Base-by-base conservation (phyloP, 2,113 vertebrate genomes). In the Rhadina sibilatrix region DNA sequence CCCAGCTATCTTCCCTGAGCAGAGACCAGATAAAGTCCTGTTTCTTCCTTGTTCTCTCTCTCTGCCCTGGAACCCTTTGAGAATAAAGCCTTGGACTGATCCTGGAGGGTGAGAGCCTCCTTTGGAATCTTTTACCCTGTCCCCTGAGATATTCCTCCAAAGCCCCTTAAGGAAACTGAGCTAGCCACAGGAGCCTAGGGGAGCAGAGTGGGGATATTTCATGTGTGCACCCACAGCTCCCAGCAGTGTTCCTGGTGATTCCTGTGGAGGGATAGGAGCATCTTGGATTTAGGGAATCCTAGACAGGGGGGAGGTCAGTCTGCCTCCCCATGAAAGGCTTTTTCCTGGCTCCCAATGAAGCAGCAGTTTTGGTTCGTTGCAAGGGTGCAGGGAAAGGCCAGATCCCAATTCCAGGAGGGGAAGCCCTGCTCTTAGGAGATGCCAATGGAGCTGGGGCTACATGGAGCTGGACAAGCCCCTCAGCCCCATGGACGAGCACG, bases 241-340 rank as follows among this genome's bases (percentile, higher is more conserved):
- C 46, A 8, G 46, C 1, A 4, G 44, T 25, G 44, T 2, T 80
- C 44, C 40, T 17, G 64, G 14, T 6, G 47, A 3, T 24, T 35
- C 11, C 65, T 47, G 57, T 9, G 72, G 44, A 59, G 10, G 28
- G 5, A 31, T 3, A 8, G 86, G 33, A 66, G 6, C 3, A 11
- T 9, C 19, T 1, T 5, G 16, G 30, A 27, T 49, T 27, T 76
- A 7, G 25, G 46, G 54, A 74, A 35, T 15, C 16, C 20, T 31
- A 7, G 11, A 1, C 12, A 1, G 12, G 5, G 9, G 9, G 5
- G 37, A 38, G 4, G 2, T 38, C 19, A 1, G 0, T 81, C 38
- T 13, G 19, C 27, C 11, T 49, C 74, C 22, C 9, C 6, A 13
- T 4, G 5, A 64, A 60, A 49, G 11, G 44, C 17, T 33, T 78